Evolutionary conservation across 2,113 vertebrate genomes (phyloP).

Genomic region (Eurystomus gularis): DNA sequence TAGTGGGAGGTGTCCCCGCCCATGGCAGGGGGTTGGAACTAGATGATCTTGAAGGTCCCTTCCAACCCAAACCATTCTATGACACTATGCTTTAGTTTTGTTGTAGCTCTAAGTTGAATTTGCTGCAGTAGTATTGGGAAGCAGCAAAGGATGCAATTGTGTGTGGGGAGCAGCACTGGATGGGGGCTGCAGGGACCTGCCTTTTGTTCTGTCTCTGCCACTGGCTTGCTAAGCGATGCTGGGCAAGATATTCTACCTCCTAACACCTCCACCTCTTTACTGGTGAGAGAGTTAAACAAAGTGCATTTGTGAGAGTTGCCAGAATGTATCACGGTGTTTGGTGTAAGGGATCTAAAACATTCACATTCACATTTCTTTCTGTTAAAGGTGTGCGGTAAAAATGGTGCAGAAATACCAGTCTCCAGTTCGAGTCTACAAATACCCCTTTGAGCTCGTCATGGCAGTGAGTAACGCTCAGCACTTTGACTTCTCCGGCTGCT

Average conservation of each 20-base stretch:
- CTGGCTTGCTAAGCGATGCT: background rate
- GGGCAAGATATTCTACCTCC: background rate
- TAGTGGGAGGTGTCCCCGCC: no score
- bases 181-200: background rate
- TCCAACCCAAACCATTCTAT: no score
- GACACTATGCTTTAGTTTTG: no score
- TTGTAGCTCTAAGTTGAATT: background rate
- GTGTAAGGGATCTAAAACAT: background rate
- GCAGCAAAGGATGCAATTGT: fast-evolving
- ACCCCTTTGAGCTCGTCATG: conserved; percentile 87
- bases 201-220: background rate
- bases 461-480: conserved; percentile 75
- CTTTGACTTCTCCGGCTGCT: background rate
- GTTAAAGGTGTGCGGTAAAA: conserved; percentile 28
- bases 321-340: fast-evolving
- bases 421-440: conserved; percentile 85
- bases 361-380: background rate
- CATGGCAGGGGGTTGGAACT: no score
- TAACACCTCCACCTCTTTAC: background rate
- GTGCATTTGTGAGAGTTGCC: background rate
- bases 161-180: background rate
- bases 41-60: no score
- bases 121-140: background rate
- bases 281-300: background rate
- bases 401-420: conserved; percentile 90